Evolutionary conservation across 2,888 invertebrate species (phyloP).

Genomic region (Pemphredon lugubris): DNA sequence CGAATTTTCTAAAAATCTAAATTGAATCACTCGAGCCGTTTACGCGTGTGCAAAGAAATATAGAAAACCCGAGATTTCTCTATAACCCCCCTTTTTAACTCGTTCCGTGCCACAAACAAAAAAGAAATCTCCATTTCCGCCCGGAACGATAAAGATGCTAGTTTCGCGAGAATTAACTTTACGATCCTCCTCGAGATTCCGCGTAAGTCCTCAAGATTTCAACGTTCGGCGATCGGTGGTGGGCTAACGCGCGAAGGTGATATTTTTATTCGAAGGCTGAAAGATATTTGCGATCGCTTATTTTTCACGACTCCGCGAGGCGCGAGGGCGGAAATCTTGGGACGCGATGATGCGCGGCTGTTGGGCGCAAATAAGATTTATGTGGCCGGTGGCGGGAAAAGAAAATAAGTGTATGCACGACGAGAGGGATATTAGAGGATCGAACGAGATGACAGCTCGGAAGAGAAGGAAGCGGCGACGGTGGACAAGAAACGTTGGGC

Average conservation of each 20-base stretch:
- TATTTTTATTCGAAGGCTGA: conserved; percentile 21
- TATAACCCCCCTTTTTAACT: too few species aligned
- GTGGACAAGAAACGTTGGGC: too few species aligned
- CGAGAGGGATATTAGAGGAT: conserved; percentile 58
- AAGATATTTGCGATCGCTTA: conserved; percentile 12
- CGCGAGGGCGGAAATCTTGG: conserved; percentile 27
- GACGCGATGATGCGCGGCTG: conserved; percentile 46
- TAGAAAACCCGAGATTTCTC: too few species aligned
- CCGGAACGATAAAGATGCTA: background rate
- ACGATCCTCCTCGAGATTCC: background rate
- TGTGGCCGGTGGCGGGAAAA: conserved; percentile 45
- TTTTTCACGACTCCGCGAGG: conserved; percentile 25
- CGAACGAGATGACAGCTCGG: conserved; percentile 61
- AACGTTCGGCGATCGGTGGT: conserved; percentile 23
- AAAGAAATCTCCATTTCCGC: background rate
- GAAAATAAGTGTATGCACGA: conserved; percentile 56
- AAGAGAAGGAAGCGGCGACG: conserved; percentile 39
- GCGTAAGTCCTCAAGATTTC: conserved; percentile 3
- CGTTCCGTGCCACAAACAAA: too few species aligned
- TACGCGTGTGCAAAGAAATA: too few species aligned
- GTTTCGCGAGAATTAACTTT: background rate
- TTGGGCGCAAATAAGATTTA: conserved; percentile 61
- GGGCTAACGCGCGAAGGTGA: background rate
- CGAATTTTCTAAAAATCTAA: too few species aligned
- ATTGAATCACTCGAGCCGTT: too few species aligned